phyloP scores from a whole-genome alignment of 2,888 invertebrate species.

The Vannuccia rotundouncinata region DNA sequence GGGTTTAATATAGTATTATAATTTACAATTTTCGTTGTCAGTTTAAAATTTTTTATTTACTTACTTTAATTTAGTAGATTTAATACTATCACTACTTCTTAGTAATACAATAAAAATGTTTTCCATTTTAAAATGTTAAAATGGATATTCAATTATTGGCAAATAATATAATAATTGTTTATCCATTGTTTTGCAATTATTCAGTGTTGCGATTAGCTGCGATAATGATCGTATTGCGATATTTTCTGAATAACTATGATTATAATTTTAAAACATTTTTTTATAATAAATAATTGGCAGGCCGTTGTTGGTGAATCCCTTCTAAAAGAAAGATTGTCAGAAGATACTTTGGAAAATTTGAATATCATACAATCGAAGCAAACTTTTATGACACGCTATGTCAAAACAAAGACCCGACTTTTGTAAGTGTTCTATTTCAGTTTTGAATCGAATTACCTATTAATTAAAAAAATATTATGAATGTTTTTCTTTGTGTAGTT shows the following conservation, averaged over 20 bases:
- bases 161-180: too few species aligned
- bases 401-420: constrained; percentile 92
- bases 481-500: constrained; percentile 65
- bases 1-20: too few species aligned
- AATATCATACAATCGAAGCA: constrained; percentile 76
- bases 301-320: constrained; percentile 66
- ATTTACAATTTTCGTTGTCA: too few species aligned
- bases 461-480: not conserved
- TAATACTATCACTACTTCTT: too few species aligned
- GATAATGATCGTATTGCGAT: too few species aligned
- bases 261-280: not conserved
- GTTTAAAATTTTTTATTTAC: too few species aligned
- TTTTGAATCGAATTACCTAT: not conserved
- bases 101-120: too few species aligned
- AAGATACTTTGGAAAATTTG: constrained; percentile 83
- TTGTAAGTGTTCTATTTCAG: constrained; percentile 68
- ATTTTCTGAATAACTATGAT: not conserved
- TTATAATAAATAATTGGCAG: constrained; percentile 41
- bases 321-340: constrained; percentile 82
- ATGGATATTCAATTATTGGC: too few species aligned
- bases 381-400: constrained; percentile 66
- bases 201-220: too few species aligned
- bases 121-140: too few species aligned
- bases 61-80: too few species aligned
- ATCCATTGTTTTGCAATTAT: too few species aligned